A percentile compares a stretch with the other conserved stretches of the same genome.
phyloP scores from a whole-genome alignment of 2,888 invertebrate genomes.

The Himalopsyche tibetana region DNA sequence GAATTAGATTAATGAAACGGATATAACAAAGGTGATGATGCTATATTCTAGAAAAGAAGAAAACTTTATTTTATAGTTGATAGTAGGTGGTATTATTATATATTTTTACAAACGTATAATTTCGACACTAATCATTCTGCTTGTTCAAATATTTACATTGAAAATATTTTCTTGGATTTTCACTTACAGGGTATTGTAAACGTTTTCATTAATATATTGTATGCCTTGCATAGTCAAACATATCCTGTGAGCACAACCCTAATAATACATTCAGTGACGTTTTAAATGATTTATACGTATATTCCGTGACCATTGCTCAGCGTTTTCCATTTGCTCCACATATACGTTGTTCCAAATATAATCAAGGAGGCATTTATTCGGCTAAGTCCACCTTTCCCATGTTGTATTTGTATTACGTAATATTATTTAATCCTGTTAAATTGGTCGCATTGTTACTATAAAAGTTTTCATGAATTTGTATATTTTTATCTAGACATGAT shows the following conservation, averaged over 20 bases:
- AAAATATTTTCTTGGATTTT: not conserved
- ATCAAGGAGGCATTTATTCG: constrained; percentile 56
- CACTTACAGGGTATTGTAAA: constrained; percentile 1
- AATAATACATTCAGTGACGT: constrained; percentile 41
- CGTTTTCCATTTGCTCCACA: constrained; percentile 9
- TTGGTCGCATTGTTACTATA: not conserved
- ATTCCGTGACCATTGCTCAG: constrained; percentile 55
- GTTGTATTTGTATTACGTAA: constrained; percentile 46
- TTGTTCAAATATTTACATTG: not conserved
- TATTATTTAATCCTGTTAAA: not conserved
- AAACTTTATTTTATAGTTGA: too few relatives aligned
- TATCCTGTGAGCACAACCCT: constrained; percentile 29
- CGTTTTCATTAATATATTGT: constrained; percentile 33
- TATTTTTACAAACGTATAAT: too few relatives aligned
- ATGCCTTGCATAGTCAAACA: not conserved
- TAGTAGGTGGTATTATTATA: too few relatives aligned
- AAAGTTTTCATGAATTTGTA: not conserved
- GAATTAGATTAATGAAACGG: too few relatives aligned
- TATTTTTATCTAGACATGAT: not conserved
- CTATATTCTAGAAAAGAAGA: too few relatives aligned
- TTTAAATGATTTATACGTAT: constrained; percentile 57
- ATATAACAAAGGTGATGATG: too few relatives aligned
- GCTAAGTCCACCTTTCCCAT: constrained; percentile 55
- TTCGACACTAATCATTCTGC: too few relatives aligned
- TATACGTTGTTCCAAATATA: constrained; percentile 32